Percentiles rank a stretch among this genome's conserved stretches.
phyloP scores from a whole-genome alignment of 2,888 invertebrate genomes.

The Lasius fuliginosus region DNA sequence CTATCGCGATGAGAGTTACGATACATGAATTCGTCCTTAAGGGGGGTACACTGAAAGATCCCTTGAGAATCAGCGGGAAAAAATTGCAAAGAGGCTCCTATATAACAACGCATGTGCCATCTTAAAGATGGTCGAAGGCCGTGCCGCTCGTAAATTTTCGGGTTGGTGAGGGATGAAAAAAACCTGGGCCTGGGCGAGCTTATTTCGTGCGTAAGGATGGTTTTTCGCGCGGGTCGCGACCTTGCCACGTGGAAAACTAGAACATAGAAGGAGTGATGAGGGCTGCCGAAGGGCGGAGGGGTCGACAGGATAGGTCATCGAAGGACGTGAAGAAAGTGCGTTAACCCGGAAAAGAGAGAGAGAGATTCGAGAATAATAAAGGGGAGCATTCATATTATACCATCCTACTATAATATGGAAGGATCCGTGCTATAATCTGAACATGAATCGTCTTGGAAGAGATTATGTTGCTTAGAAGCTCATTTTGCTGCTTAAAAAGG shows the following conservation, averaged over 20 bases:
- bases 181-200: slow-evolving; percentile 48
- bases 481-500: background rate
- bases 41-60: slow-evolving; percentile 23
- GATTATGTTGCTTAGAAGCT: background rate
- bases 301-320: slow-evolving; percentile 34
- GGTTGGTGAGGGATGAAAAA: slow-evolving; percentile 73
- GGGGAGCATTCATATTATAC: slow-evolving; percentile 53
- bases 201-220: slow-evolving; percentile 60
- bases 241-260: slow-evolving; percentile 77
- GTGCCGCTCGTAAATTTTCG: slow-evolving; percentile 81
- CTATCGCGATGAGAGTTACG: slow-evolving; percentile 15
- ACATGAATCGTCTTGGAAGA: background rate
- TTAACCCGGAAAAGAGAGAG: slow-evolving; percentile 76
- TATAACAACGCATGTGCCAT: slow-evolving; percentile 56
- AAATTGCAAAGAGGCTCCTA: background rate
- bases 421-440: background rate
- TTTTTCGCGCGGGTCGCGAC: slow-evolving; percentile 79
- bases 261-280: slow-evolving; percentile 29
- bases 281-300: slow-evolving; percentile 16
- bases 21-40: slow-evolving; percentile 36
- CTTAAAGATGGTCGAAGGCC: slow-evolving; percentile 77
- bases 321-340: slow-evolving; percentile 65
- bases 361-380: slow-evolving; percentile 62
- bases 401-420: background rate
- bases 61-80: background rate